These are phyloP conservation scores for Synanthedon myopaeformis DNA, from an alignment of 2,888 invertebrate genomes.

Conservation along the genomic window DNA sequence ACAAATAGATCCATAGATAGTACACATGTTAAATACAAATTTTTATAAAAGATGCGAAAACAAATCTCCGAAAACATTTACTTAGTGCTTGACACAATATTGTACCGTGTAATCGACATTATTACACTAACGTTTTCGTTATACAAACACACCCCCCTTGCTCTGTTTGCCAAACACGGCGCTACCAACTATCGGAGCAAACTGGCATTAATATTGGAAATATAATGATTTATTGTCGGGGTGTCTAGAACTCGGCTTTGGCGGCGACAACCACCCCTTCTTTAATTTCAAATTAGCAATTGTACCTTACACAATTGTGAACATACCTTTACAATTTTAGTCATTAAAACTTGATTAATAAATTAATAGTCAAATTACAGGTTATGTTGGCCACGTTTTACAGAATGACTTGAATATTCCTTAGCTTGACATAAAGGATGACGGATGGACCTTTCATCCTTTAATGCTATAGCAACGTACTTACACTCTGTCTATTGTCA, in stretches of 20 bases:
- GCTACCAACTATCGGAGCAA: conserved; percentile 7
- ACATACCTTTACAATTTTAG: too few relatives aligned
- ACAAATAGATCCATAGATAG: too few relatives aligned
- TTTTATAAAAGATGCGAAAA: not conserved
- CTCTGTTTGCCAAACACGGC: not conserved
- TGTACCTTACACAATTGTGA: too few relatives aligned
- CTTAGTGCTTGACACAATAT: not conserved
- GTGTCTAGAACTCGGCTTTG: not conserved
- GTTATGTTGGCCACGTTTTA: too few relatives aligned
- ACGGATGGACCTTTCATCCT: too few relatives aligned
- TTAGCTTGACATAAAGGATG: too few relatives aligned
- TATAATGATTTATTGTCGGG: conserved; percentile 32
- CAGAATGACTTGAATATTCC: too few relatives aligned
- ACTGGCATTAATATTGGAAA: conserved; percentile 30
- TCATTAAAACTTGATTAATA: too few relatives aligned
- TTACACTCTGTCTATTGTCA: too few relatives aligned
- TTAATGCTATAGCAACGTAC: too few relatives aligned
- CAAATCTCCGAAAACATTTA: not conserved
- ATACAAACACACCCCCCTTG: conserved; percentile 16
- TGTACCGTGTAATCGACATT: not conserved
- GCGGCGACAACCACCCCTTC: not conserved
- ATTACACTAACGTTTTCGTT: conserved; percentile 13
- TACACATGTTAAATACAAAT: too few relatives aligned
- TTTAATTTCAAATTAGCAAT: not conserved
- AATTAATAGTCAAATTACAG: too few relatives aligned